Conservation (phyloP, 64 coral and sea anemone species). For the Pocillopora damicornis region DNA sequence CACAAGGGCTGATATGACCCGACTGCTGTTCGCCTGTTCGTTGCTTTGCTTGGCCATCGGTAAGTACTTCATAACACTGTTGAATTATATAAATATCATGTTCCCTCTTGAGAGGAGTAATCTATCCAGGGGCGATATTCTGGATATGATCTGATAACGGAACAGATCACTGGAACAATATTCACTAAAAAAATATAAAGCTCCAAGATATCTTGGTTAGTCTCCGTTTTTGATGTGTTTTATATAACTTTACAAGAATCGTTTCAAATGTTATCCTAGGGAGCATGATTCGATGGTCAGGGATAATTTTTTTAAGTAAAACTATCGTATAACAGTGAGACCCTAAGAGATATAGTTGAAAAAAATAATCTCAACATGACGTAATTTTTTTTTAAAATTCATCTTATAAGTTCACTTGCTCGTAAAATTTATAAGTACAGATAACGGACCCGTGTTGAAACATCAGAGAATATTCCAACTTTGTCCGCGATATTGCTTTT, state of each 20-base stretch:
- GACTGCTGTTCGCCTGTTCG: background rate
- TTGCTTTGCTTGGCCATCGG: slow-evolving; percentile 12
- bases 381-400: slow-evolving; percentile 4
- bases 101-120: slow-evolving; percentile 1
- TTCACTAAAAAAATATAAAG: background rate
- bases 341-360: background rate
- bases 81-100: background rate
- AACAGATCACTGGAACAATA: too few relatives aligned
- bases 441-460: too few relatives aligned
- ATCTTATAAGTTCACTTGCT: too few relatives aligned
- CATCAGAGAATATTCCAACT: too few relatives aligned
- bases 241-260: background rate
- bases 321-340: background rate
- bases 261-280: background rate
- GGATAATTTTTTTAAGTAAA: background rate
- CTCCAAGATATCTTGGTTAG: background rate
- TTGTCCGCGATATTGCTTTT: too few relatives aligned
- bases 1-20: slow-evolving; percentile 27
- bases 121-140: background rate
- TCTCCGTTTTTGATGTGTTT: background rate
- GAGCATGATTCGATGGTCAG: background rate
- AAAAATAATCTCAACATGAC: slow-evolving; percentile 40
- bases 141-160: background rate
- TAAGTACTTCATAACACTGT: background rate
- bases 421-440: too few relatives aligned